Conservation (phyloP, 2,797 vertebrate species). For the Eulemur albifrons region DNA sequence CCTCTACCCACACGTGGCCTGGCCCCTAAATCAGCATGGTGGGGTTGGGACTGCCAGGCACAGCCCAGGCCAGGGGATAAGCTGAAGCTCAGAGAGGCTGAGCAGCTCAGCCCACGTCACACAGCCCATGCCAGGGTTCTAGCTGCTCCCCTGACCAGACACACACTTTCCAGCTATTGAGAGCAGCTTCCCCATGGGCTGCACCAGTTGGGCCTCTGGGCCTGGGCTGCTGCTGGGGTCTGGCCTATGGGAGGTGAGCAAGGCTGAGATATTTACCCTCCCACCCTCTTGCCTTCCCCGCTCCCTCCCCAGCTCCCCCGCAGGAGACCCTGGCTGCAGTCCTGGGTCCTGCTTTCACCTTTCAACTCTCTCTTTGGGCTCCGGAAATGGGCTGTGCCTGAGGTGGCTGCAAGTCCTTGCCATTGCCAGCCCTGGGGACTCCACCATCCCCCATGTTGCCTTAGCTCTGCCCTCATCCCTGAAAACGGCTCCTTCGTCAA, state of each 20-base stretch:
- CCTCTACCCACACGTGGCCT: neutral
- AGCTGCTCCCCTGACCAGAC: neutral
- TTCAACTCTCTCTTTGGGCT: neutral
- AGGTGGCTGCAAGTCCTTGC: neutral
- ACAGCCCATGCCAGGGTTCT: neutral
- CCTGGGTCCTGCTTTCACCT: neutral
- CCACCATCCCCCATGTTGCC: neutral
- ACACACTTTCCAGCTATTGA: neutral
- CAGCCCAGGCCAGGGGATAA: neutral
- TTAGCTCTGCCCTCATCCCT: neutral
- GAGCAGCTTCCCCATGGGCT: neutral
- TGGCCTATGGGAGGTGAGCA: neutral
- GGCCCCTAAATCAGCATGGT: neutral
- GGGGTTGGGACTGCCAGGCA: neutral
- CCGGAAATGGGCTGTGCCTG: neutral
- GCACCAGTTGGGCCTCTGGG: fast-evolving
- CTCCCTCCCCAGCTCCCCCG: neutral
- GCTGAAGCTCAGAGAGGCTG: neutral
- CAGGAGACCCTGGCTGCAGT: neutral
- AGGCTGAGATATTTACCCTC: neutral
- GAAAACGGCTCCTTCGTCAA: neutral
- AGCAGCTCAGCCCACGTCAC: neutral
- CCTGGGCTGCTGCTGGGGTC: neutral
- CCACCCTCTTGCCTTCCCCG: fast-evolving
- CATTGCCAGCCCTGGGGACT: neutral